A percentile compares a stretch with the other conserved stretches of the same genome.
Evolutionary conservation across 2,888 invertebrate species (phyloP).

Genomic region (Anarsia innoxiella): DNA sequence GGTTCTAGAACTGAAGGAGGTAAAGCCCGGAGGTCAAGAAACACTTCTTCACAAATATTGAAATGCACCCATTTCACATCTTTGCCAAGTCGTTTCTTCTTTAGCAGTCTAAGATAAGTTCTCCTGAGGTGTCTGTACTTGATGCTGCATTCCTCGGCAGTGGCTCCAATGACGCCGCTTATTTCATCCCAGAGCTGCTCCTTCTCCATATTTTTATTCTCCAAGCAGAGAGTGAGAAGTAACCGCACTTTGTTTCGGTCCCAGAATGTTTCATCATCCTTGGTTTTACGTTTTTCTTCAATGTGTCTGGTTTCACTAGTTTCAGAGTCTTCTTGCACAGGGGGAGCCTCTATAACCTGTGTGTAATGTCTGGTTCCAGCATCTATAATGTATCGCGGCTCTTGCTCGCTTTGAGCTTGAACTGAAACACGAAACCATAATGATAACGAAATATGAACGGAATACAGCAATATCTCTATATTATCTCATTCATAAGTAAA

Average conservation of each 20-base stretch:
- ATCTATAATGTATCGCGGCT: constrained; percentile 48
- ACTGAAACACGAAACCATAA: constrained; percentile 8
- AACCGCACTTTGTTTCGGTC: constrained; percentile 51
- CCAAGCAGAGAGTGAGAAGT: constrained; percentile 48
- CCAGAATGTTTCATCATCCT: constrained; percentile 53
- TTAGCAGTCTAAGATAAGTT: constrained; percentile 58
- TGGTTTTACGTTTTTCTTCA: constrained; percentile 21
- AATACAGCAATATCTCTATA: no score
- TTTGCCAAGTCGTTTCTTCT: constrained; percentile 53
- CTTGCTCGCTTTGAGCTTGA: constrained; percentile 44
- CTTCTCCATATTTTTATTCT: constrained; percentile 35
- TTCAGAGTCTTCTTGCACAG: constrained; percentile 27
- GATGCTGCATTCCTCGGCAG: constrained; percentile 49
- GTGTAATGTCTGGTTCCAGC: constrained; percentile 45
- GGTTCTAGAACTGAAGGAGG: constrained; percentile 43
- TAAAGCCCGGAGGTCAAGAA: constrained; percentile 51
- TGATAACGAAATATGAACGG: neutral
- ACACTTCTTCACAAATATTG: constrained; percentile 55
- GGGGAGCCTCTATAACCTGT: constrained; percentile 38
- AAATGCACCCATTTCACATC: constrained; percentile 64
- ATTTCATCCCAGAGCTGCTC: constrained; percentile 52
- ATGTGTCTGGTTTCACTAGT: constrained; percentile 28
- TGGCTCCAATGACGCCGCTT: constrained; percentile 40
- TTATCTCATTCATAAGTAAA: neutral
- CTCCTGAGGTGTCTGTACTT: constrained; percentile 55